A percentile compares a stretch with the other conserved stretches of the same genome.
Conservation (phyloP, 2,888 invertebrate genomes). For the Boloria selene region DNA sequence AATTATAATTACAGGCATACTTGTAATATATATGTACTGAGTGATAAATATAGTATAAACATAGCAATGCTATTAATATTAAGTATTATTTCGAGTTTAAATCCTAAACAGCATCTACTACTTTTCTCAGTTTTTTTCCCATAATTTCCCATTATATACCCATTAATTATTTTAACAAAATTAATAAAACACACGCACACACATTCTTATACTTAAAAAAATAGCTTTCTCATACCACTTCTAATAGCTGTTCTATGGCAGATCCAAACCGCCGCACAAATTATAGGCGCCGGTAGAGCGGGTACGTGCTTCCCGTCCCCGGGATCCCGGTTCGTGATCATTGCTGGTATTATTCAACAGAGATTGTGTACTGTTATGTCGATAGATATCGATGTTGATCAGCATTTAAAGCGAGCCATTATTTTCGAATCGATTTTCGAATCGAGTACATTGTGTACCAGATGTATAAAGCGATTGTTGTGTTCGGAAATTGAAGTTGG, state of each 20-base stretch:
- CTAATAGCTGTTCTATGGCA: slow-evolving; percentile 5
- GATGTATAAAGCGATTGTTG: background rate
- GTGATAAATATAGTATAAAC: too few relatives aligned
- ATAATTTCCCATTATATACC: too few relatives aligned
- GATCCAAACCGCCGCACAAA: slow-evolving; percentile 43
- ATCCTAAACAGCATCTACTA: too few relatives aligned
- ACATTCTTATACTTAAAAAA: too few relatives aligned
- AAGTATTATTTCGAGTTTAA: too few relatives aligned
- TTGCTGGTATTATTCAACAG: slow-evolving; percentile 36
- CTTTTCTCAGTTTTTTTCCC: too few relatives aligned
- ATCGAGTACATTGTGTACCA: background rate
- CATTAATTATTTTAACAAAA: too few relatives aligned
- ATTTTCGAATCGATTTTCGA: slow-evolving; percentile 7
- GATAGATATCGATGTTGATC: slow-evolving; percentile 14
- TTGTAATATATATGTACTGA: too few relatives aligned
- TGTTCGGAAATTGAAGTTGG: background rate
- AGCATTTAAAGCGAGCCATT: background rate
- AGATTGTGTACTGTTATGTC: slow-evolving; percentile 32
- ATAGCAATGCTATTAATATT: too few relatives aligned
- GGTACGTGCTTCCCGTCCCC: slow-evolving; percentile 46
- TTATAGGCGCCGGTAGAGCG: slow-evolving; percentile 42
- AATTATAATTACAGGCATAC: too few relatives aligned
- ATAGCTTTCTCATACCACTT: slow-evolving; percentile 11
- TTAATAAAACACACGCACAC: too few relatives aligned
- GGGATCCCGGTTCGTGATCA: slow-evolving; percentile 40